Evolutionary conservation across 1,140 invertebrate genomes (phyloP).

Genomic region (Nautilus pompilius): DNA sequence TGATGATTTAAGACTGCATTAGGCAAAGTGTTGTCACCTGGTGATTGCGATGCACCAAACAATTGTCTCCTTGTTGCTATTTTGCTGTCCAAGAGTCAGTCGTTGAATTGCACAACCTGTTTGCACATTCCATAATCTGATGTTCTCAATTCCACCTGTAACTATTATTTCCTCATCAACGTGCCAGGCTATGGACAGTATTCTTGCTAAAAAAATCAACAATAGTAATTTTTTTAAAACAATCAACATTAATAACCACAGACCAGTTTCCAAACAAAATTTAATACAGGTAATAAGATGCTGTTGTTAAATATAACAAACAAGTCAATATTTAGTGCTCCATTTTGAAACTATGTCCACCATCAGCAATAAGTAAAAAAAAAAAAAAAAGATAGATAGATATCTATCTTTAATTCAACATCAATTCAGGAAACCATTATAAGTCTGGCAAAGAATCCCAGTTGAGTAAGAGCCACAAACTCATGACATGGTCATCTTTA

Average conservation of each 20-base stretch:
- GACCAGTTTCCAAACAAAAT: not conserved
- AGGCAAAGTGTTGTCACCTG: too few species aligned
- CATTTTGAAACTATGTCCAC: not conserved
- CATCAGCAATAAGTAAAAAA: not conserved
- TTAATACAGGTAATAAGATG: not conserved
- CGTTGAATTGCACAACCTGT: constrained; percentile 79
- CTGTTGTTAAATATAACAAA: not conserved
- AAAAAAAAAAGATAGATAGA: not conserved
- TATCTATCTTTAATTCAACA: too few species aligned
- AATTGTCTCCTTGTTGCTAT: constrained; percentile 66
- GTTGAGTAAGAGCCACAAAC: too few species aligned
- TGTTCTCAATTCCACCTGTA: constrained; percentile 78
- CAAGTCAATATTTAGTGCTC: not conserved
- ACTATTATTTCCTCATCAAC: constrained; percentile 71
- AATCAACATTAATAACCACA: not conserved
- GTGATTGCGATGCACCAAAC: constrained; percentile 84
- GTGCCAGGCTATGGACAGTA: constrained; percentile 84
- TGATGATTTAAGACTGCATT: too few species aligned
- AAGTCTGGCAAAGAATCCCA: too few species aligned
- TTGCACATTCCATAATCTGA: constrained; percentile 81
- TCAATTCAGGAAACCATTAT: too few species aligned
- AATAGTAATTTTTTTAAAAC: not conserved
- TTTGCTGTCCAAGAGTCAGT: constrained; percentile 68
- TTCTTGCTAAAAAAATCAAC: constrained; percentile 61
- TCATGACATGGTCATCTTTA: too few species aligned